These are phyloP conservation scores for Gila robusta DNA, from an alignment of 2,797 vertebrate species.

Conservation along the genomic window DNA sequence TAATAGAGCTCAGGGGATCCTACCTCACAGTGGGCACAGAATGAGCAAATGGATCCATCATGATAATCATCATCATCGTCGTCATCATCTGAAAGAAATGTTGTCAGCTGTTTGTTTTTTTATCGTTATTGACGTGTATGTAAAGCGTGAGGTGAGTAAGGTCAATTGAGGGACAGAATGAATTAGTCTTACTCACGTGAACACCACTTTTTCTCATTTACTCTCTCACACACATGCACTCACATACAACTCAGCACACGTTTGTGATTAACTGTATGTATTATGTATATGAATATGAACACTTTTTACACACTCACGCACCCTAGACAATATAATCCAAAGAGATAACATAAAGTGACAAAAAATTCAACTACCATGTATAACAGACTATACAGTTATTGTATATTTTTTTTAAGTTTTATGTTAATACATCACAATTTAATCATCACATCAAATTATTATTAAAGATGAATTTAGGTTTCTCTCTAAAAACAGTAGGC, in stretches of 20 bases:
- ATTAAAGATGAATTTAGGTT: not conserved
- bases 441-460: not conserved
- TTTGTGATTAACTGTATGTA: not conserved
- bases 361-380: not conserved
- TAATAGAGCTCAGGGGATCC: not conserved
- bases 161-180: not conserved
- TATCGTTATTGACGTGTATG: not conserved
- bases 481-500: not conserved
- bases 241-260: not conserved
- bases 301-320: not conserved
- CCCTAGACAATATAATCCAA: not conserved
- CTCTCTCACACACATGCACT: not conserved
- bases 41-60: conserved; percentile 85
- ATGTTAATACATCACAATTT: not conserved
- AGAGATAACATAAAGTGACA: not conserved
- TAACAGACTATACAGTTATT: not conserved
- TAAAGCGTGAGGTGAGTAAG: not conserved
- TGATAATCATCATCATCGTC: conserved; percentile 77
- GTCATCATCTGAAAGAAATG: conserved; percentile 64
- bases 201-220: not conserved
- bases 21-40: conserved; percentile 91
- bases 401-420: not conserved
- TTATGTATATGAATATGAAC: not conserved
- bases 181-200: conserved; percentile 23
- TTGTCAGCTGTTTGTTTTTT: conserved; percentile 17